A percentile compares a stretch with the other conserved stretches of the same genome.
Conservation (phyloP, 2,113 vertebrate species). For the Takifugu flavidus region DNA sequence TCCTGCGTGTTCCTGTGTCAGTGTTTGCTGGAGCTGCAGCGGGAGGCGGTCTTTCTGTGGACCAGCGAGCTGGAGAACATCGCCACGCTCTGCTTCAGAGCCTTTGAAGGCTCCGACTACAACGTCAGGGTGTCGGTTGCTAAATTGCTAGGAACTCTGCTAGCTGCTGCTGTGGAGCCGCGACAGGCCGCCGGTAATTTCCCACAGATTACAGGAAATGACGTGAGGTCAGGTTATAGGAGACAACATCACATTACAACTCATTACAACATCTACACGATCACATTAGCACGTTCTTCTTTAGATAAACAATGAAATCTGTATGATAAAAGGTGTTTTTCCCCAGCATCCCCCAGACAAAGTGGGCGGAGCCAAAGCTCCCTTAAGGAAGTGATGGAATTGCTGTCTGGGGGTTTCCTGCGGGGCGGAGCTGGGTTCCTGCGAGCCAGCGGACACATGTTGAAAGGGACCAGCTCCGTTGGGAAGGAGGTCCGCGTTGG, state of each 20-base stretch:
- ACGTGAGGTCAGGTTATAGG: no score
- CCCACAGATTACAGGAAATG: not conserved
- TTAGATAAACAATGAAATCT: not conserved
- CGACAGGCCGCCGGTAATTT: constrained; percentile 54
- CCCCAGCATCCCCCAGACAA: constrained; percentile 61
- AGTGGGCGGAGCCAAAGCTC: constrained; percentile 67
- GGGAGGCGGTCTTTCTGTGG: constrained; percentile 90
- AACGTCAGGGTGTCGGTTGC: constrained; percentile 85
- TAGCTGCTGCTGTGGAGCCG: constrained; percentile 81
- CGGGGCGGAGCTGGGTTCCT: constrained; percentile 88
- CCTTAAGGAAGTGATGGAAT: constrained; percentile 85
- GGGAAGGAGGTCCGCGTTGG: constrained; percentile 86
- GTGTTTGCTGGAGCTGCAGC: constrained; percentile 93
- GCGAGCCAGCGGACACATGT: constrained; percentile 86
- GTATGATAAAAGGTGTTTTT: not conserved
- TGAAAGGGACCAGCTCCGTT: constrained; percentile 88
- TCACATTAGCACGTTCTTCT: no score
- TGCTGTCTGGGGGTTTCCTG: constrained; percentile 87
- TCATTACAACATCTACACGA: no score
- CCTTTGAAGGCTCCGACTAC: constrained; percentile 89
- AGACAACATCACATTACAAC: no score
- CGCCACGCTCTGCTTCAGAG: constrained; percentile 88
- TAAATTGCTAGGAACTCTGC: constrained; percentile 83
- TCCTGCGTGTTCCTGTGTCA: constrained; percentile 35
- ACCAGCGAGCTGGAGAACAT: constrained; percentile 88